phyloP scores from a whole-genome alignment of 2,888 invertebrate genomes.

The Mellilla xanthometata region DNA sequence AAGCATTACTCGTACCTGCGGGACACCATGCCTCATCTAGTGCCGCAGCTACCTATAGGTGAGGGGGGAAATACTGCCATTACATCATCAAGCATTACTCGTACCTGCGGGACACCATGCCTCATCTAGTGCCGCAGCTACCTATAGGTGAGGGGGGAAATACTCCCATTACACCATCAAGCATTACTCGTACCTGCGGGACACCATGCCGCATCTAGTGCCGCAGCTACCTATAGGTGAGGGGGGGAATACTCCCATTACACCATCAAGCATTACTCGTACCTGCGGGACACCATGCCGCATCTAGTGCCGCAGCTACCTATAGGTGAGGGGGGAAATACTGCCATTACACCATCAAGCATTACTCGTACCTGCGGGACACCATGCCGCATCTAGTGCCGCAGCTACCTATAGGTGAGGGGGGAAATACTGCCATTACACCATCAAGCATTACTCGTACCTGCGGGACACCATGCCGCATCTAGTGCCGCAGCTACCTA shows the following conservation, averaged over 20 bases:
- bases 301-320: conserved; percentile 90
- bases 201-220: conserved; percentile 95
- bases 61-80: too few relatives aligned
- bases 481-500: conserved; percentile 89
- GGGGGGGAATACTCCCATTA: too few relatives aligned
- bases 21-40: conserved; percentile 95
- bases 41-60: conserved; percentile 87
- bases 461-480: conserved; percentile 95
- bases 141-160: conserved; percentile 73
- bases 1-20: conserved; percentile 96
- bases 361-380: conserved; percentile 96
- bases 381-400: conserved; percentile 97
- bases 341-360: conserved; percentile 94
- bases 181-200: conserved; percentile 96
- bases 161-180: conserved; percentile 94
- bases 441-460: conserved; percentile 96
- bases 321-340: conserved; percentile 65
- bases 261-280: conserved; percentile 95
- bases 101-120: conserved; percentile 96
- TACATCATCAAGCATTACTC: conserved; percentile 96
- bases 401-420: conserved; percentile 78
- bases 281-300: conserved; percentile 95
- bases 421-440: too few relatives aligned
- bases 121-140: conserved; percentile 91
- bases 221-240: conserved; percentile 85